Evolutionary conservation across 2,888 invertebrate species (phyloP), one percentile per base, ranked within the genome.

Genomic region (Macroteleia sp.): DNA sequence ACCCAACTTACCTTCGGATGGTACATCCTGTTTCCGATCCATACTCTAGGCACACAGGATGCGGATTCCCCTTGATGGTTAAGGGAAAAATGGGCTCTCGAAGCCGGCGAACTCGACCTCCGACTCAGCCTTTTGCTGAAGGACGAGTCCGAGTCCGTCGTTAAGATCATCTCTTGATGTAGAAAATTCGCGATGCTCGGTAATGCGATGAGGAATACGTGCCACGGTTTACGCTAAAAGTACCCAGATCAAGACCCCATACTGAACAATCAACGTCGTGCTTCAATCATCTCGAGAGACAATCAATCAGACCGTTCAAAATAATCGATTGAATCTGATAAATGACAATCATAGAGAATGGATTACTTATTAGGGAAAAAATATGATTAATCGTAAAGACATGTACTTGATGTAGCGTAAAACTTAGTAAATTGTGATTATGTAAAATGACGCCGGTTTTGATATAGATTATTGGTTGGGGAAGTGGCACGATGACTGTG

Each of bases 1-100:
- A 95, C 96, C 22, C 95, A 96, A 89, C 94, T 96, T 84, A 96
- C 96, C 42, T 95, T 95, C 86, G 96, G 97, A 80, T 98, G 98
- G 98, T 98, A 97, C 93, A 96, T 97, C 77, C 93, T 98, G 81
- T 97, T 97, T 92, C 96, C 97, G 30, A 96, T 97, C 90, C 95
- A 96, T 86, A 95, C 96, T 57, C 94, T 96, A 79, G 96, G 95
- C 59, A 94, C 94, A 19, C 95, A 94, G 16, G 94, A 93, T 85
- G 92, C 92, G 71, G 92, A 94, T 85, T 94, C 94, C 10, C 92
- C 92, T 87, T 92, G 92, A 92, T 91, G 90, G 90, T 85, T 91
- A 77, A 84, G 87, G 87, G 91, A 91, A 90, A 91, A 91, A 84
- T 91, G 91, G 91, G 90, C 91, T 82, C 88, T 91, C 61, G 90